phyloP scores from a whole-genome alignment of 2,113 vertebrate species.

The Riparia riparia region DNA sequence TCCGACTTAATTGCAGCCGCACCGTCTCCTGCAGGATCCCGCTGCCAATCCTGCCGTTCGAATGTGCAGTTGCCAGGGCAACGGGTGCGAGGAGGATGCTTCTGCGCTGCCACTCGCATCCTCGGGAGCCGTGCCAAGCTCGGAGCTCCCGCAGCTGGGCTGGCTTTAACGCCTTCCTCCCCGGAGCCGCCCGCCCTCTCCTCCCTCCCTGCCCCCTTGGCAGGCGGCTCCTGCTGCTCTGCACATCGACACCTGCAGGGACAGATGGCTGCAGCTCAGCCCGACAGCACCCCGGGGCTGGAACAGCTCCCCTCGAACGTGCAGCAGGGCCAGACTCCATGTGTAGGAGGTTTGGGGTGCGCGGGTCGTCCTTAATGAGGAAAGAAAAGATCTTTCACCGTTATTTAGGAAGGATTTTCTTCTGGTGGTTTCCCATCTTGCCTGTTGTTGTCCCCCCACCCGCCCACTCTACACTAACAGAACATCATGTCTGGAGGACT shows the following conservation, averaged over 20 bases:
- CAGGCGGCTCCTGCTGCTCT: neutral
- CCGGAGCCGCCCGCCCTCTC: neutral
- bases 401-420: neutral
- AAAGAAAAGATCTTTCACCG: neutral
- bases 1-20: neutral
- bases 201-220: neutral
- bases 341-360: neutral
- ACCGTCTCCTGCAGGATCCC: neutral
- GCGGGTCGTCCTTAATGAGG: neutral
- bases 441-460: neutral
- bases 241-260: neutral
- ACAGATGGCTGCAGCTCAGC: neutral
- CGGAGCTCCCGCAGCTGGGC: neutral
- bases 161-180: slow-evolving; percentile 16
- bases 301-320: neutral
- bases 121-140: neutral
- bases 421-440: neutral
- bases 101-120: slow-evolving; percentile 30
- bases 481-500: neutral
- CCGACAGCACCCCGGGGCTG: rapidly evolving
- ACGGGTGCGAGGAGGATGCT: neutral
- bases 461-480: neutral
- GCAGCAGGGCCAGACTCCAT: neutral
- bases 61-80: slow-evolving; percentile 46
- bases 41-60: neutral